These are phyloP conservation scores for Atherinomorus stipes DNA, from an alignment of 2,113 vertebrate species.

Conservation along the genomic window DNA sequence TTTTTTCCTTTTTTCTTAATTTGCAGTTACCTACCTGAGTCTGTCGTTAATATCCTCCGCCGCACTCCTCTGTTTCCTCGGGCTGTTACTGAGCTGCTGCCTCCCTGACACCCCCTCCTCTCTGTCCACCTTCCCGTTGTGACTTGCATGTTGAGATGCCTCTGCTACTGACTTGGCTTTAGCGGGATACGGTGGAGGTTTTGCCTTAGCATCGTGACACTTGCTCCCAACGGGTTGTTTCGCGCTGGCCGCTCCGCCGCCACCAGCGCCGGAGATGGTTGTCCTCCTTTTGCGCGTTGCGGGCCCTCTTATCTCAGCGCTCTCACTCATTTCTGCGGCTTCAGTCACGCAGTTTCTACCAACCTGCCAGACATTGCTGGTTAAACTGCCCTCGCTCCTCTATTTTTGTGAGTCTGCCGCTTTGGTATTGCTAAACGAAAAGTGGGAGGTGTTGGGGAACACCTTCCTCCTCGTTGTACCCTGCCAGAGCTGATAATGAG, in stretches of 20 bases:
- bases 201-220: constrained; percentile 42
- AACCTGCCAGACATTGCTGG: constrained; percentile 44
- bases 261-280: constrained; percentile 62
- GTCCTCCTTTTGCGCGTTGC: constrained; percentile 76
- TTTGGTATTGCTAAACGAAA: neutral
- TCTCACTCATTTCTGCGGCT: constrained; percentile 77
- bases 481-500: neutral
- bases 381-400: neutral
- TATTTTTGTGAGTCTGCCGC: neutral
- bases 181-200: constrained; percentile 23
- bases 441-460: neutral
- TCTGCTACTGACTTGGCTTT: constrained; percentile 38
- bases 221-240: constrained; percentile 72
- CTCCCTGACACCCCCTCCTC: constrained; percentile 26
- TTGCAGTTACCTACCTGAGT: constrained; percentile 81
- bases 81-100: neutral
- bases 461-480: neutral
- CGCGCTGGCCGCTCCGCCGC: constrained; percentile 27
- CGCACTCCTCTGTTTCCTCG: constrained; percentile 59
- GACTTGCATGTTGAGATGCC: constrained; percentile 8
- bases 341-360: constrained; percentile 28
- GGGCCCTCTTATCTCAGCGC: constrained; percentile 67
- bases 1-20: neutral
- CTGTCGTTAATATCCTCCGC: constrained; percentile 64
- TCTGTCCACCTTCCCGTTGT: constrained; percentile 41